A percentile compares a stretch with the other conserved stretches of the same genome.
Evolutionary conservation across 1,140 invertebrate genomes (phyloP).

Genomic region (Phymastichus coffea): DNA sequence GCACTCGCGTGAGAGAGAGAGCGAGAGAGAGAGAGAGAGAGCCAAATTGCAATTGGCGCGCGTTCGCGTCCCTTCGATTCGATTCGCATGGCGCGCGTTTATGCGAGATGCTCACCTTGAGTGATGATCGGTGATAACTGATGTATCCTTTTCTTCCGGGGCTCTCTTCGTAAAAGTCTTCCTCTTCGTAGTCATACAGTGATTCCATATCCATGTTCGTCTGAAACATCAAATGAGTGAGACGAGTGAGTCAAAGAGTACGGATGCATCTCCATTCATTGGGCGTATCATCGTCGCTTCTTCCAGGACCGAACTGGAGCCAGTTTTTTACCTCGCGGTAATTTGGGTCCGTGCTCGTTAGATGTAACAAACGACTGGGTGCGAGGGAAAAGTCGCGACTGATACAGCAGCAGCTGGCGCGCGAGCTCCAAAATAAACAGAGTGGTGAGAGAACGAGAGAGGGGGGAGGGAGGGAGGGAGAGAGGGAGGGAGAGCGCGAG

Average conservation of each 20-base stretch:
- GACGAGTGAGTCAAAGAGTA: too few species aligned
- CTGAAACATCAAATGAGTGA: too few species aligned
- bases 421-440: not conserved
- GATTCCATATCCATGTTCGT: slow-evolving; percentile 55
- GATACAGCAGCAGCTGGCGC: not conserved
- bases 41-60: slow-evolving; percentile 22
- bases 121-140: slow-evolving; percentile 51
- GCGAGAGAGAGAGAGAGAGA: not conserved
- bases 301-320: too few species aligned
- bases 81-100: not conserved
- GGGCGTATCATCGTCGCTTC: too few species aligned
- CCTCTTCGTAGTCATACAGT: slow-evolving; percentile 55
- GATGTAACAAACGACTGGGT: too few species aligned
- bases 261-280: too few species aligned
- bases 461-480: not conserved
- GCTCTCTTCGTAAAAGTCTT: slow-evolving; percentile 55
- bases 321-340: too few species aligned
- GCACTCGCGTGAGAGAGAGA: not conserved
- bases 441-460: not conserved
- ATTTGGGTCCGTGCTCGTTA: too few species aligned
- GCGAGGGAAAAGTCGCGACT: too few species aligned
- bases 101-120: slow-evolving; percentile 44
- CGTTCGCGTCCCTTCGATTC: not conserved
- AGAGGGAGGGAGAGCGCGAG: not conserved
- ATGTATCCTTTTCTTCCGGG: slow-evolving; percentile 52